phyloP scores from a whole-genome alignment of 2,113 vertebrate genomes.

The Amblyornis subalaris region DNA sequence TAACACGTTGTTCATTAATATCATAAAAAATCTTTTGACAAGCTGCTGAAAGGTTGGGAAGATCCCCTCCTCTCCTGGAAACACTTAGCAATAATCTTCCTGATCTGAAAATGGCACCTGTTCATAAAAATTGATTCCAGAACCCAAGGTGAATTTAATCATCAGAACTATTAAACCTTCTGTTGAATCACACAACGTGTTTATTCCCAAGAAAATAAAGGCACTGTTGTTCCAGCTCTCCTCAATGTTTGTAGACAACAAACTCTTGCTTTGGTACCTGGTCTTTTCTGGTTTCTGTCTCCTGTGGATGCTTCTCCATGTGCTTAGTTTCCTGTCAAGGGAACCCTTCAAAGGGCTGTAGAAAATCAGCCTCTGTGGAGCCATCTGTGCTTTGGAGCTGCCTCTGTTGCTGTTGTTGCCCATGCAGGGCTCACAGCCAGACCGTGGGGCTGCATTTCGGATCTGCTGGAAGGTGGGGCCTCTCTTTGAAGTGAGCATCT shows the following conservation, averaged over 20 bases:
- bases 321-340: background rate
- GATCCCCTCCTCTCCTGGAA: background rate
- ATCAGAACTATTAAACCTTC: background rate
- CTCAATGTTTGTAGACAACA: background rate
- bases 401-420: background rate
- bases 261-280: background rate
- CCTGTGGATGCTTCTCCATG: background rate
- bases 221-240: background rate
- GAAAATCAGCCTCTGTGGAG: background rate
- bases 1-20: background rate
- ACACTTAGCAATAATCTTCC: background rate
- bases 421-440: background rate
- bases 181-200: background rate
- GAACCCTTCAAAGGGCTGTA: background rate
- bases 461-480: background rate
- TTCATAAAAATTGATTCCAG: background rate
- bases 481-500: background rate
- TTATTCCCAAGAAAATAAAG: background rate
- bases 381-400: background rate
- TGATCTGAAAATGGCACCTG: background rate
- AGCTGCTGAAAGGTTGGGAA: background rate
- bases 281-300: background rate
- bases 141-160: background rate
- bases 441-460: background rate
- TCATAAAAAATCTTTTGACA: background rate